phyloP scores from a whole-genome alignment of 2,888 invertebrate genomes.

The Morpho achilles region DNA sequence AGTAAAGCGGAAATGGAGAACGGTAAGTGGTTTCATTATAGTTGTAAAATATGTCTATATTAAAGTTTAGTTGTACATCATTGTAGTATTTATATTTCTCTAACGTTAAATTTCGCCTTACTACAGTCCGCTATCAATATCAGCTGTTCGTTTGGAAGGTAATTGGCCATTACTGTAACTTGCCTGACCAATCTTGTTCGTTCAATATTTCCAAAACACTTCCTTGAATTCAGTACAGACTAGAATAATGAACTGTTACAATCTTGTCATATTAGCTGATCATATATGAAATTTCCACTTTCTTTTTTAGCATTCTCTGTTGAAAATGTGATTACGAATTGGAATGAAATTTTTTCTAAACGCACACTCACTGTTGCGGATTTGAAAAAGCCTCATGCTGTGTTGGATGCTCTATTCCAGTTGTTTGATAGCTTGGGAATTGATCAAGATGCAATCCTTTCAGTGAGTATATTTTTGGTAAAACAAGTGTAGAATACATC shows the following conservation, averaged over 20 bases:
- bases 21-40: too few species aligned
- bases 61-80: too few species aligned
- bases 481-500: too few species aligned
- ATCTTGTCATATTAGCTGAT: background rate
- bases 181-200: too few species aligned
- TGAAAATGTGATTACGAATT: conserved; percentile 49
- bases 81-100: too few species aligned
- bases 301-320: conserved; percentile 29
- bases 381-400: conserved; percentile 52
- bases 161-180: too few species aligned
- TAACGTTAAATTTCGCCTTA: too few species aligned
- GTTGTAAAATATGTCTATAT: too few species aligned
- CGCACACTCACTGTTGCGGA: conserved; percentile 45
- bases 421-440: conserved; percentile 57
- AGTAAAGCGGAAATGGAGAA: too few species aligned
- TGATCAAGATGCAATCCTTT: conserved; percentile 50
- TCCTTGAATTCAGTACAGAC: background rate
- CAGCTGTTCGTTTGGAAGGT: too few species aligned
- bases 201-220: too few species aligned
- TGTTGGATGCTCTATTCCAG: conserved; percentile 56
- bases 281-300: conserved; percentile 11
- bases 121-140: too few species aligned
- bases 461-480: conserved; percentile 36
- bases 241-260: conserved; percentile 13
- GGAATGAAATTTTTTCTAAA: conserved; percentile 56